Evolutionary conservation across 2,888 invertebrate species (phyloP).

Genomic region (Drosophila cracens): DNA sequence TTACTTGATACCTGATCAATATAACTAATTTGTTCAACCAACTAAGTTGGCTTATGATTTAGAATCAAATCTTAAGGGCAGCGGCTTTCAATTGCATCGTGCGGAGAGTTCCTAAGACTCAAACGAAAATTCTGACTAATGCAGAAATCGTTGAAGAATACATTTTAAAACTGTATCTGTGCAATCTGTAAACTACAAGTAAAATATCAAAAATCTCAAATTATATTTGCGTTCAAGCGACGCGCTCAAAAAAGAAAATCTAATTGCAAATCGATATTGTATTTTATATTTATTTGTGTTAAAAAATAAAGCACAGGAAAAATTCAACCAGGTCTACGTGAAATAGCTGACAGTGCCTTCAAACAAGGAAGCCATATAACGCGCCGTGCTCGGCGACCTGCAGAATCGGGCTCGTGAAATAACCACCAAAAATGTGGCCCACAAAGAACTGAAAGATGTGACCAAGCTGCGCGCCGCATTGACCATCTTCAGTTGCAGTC

Average conservation of each 20-base stretch:
- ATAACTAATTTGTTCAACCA: too few relatives aligned
- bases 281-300: constrained; percentile 32
- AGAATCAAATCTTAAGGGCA: constrained; percentile 77
- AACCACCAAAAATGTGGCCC: constrained; percentile 69
- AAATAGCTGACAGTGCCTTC: constrained; percentile 78
- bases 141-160: constrained; percentile 55
- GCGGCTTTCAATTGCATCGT: constrained; percentile 69
- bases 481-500: background rate
- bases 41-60: too few relatives aligned
- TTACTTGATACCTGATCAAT: background rate
- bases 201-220: constrained; percentile 3
- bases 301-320: constrained; percentile 52
- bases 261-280: background rate
- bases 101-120: constrained; percentile 45
- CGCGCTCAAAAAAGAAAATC: background rate
- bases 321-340: constrained; percentile 70
- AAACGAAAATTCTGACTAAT: constrained; percentile 12
- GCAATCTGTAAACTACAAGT: background rate
- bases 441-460: constrained; percentile 78
- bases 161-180: constrained; percentile 27
- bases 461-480: too few relatives aligned
- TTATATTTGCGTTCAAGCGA: too few relatives aligned
- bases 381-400: too few relatives aligned
- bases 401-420: constrained; percentile 83
- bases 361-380: constrained; percentile 66